Evolutionary conservation across 2,113 vertebrate genomes (phyloP).

Genomic region (Clarias gariepinus): DNA sequence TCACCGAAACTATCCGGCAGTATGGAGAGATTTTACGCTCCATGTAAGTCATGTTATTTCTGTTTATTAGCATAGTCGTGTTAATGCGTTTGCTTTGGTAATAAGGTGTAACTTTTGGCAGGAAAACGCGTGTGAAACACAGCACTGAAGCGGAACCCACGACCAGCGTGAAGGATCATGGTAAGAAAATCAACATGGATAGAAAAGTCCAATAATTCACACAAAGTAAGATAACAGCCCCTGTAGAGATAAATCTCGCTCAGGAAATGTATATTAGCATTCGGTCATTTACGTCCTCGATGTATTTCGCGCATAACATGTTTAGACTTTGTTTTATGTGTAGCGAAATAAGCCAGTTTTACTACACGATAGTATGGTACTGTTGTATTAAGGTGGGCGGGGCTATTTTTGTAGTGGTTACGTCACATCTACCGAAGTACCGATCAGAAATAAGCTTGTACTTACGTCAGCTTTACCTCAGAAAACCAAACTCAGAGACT

Average conservation of each 20-base stretch:
- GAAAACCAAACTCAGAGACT: background rate
- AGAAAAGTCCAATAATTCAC: background rate
- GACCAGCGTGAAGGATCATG: background rate
- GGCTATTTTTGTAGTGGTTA: background rate
- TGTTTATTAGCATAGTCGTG: background rate
- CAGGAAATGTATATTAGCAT: background rate
- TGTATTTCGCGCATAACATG: background rate
- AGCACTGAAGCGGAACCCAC: background rate
- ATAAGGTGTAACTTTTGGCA: background rate
- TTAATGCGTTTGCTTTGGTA: background rate
- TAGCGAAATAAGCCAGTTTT: background rate
- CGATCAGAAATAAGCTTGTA: background rate
- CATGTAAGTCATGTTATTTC: slow-evolving; percentile 62
- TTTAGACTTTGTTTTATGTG: background rate
- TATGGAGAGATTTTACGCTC: slow-evolving; percentile 58
- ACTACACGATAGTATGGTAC: background rate
- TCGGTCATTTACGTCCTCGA: background rate
- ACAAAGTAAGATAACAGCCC: background rate
- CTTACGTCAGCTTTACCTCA: background rate
- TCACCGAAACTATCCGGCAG: slow-evolving; percentile 55
- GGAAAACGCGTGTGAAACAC: slow-evolving; percentile 19
- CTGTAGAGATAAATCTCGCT: background rate
- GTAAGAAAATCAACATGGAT: slow-evolving; percentile 1
- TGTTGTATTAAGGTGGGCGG: background rate
- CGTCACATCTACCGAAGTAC: background rate